Conservation (phyloP, 2,113 vertebrate species). For the Zosterops borbonicus region DNA sequence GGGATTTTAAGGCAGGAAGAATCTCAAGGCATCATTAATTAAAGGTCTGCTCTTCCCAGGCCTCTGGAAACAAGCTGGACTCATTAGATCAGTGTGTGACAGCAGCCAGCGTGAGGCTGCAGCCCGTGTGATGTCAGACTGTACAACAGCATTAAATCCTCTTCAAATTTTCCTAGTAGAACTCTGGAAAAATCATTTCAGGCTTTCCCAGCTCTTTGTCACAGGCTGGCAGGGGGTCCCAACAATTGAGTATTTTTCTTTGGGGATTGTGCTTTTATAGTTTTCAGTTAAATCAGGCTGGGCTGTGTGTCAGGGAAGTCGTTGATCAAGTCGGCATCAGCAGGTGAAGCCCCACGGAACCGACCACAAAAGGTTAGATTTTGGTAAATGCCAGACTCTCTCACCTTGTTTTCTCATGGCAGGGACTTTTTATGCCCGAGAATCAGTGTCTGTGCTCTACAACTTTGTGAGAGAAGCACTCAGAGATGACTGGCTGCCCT, state of each 20-base stretch:
- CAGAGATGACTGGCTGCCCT: conserved; percentile 90
- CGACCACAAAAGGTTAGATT: not conserved
- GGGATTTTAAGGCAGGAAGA: not conserved
- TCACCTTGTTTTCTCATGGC: not conserved
- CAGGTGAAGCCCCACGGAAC: not conserved
- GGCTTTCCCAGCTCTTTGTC: conserved; percentile 27
- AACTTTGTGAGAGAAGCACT: conserved; percentile 84
- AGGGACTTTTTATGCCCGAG: conserved; percentile 93
- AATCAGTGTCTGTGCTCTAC: conserved; percentile 79
- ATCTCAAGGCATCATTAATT: conserved; percentile 1
- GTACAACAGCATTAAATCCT: not conserved
- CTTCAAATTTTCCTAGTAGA: not conserved
- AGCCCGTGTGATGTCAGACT: not conserved
- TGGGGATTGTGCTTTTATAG: conserved; percentile 5
- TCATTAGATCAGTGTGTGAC: not conserved
- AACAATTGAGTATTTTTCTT: not conserved
- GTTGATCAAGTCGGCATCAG: not conserved
- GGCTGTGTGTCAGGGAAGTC: not conserved
- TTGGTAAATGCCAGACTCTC: not conserved
- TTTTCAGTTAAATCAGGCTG: not conserved
- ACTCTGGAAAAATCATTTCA: conserved; percentile 1
- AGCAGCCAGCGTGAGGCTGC: not conserved
- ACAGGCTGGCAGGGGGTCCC: not conserved
- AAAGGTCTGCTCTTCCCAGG: not conserved
- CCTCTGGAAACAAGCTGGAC: not conserved